Evolutionary conservation across 2,113 vertebrate genomes (phyloP).

Genomic region (Psettodes erumei): DNA sequence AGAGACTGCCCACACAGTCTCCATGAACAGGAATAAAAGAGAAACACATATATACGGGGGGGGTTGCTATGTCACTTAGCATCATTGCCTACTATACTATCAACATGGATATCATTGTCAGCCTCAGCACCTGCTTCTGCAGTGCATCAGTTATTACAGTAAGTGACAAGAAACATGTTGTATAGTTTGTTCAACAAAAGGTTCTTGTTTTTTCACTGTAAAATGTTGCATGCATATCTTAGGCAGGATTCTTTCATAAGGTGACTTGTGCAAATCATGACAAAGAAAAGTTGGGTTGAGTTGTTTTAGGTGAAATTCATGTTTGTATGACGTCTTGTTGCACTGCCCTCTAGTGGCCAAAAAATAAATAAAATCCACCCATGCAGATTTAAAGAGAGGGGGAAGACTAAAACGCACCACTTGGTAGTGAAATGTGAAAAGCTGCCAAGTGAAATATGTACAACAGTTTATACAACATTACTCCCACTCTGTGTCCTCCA

Average conservation of each 20-base stretch:
- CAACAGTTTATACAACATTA: slow-evolving; percentile 1
- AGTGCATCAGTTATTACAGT: no score
- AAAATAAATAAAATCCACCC: background rate
- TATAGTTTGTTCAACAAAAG: background rate
- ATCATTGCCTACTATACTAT: no score
- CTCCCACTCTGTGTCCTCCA: slow-evolving; percentile 4
- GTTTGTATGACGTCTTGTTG: background rate
- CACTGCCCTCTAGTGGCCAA: background rate
- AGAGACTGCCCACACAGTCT: slow-evolving; percentile 59
- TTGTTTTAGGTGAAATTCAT: no score
- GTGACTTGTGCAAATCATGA: background rate
- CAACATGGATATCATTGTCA: no score
- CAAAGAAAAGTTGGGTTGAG: background rate
- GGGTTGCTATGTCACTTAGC: no score
- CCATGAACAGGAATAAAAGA: slow-evolving; percentile 42
- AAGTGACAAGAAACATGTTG: no score
- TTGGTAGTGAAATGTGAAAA: background rate
- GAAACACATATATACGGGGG: no score
- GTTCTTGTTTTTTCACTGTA: background rate
- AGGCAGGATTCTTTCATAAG: background rate
- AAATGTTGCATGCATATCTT: background rate
- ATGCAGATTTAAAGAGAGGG: background rate
- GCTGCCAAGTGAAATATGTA: slow-evolving; percentile 5
- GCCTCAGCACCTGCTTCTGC: no score
- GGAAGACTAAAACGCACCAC: background rate